Evolutionary conservation across 2,888 invertebrate genomes (phyloP).

Genomic region (Vannuccia rotundouncinata): DNA sequence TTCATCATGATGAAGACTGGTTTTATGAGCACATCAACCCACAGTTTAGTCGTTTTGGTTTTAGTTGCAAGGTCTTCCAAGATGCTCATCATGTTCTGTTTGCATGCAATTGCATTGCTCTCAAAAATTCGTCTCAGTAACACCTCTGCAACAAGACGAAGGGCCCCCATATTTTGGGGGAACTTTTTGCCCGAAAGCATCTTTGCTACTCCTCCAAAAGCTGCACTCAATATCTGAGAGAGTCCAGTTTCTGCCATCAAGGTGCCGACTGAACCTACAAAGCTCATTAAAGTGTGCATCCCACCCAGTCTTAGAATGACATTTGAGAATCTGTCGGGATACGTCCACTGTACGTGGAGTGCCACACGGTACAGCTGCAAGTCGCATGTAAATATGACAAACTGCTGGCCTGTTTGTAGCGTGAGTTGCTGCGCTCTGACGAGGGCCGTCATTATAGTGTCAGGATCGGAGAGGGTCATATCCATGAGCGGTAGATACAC

Average conservation of each 20-base stretch:
- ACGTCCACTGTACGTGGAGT: conserved; percentile 41
- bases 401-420: conserved; percentile 36
- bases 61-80: conserved; percentile 36
- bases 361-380: conserved; percentile 42
- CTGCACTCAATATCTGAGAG: conserved; percentile 40
- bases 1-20: conserved; percentile 42
- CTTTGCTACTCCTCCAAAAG: conserved; percentile 42
- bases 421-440: conserved; percentile 38
- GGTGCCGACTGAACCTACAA: conserved; percentile 31
- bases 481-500: conserved; percentile 41
- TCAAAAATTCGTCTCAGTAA: conserved; percentile 35
- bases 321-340: conserved; percentile 39
- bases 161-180: conserved; percentile 42
- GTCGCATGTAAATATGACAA: conserved; percentile 41
- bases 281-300: conserved; percentile 37
- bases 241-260: conserved; percentile 43
- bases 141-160: conserved; percentile 42
- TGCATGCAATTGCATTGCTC: conserved; percentile 37
- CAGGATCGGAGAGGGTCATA: conserved; percentile 41
- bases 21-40: conserved; percentile 42
- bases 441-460: conserved; percentile 41
- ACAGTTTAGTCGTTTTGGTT: conserved; percentile 38
- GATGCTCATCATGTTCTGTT: conserved; percentile 42
- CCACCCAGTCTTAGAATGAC: conserved; percentile 35
- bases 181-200: conserved; percentile 44